These are phyloP conservation scores for Morpho deidamia DNA, from an alignment of 2,888 invertebrate species.

Conservation along the genomic window DNA sequence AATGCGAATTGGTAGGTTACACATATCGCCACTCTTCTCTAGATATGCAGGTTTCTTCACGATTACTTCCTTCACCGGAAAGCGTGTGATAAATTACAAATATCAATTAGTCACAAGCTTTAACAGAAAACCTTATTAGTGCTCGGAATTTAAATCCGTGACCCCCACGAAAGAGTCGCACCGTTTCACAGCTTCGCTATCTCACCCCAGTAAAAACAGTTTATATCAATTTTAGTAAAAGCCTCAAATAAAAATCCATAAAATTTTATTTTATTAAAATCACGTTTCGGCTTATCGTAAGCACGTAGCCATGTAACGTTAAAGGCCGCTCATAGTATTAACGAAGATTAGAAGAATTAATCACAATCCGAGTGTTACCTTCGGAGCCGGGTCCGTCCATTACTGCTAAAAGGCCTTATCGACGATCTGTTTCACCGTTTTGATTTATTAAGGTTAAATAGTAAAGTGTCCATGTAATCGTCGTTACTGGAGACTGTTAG, in stretches of 20 bases:
- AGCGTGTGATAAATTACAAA: too few relatives aligned
- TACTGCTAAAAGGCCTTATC: conserved; percentile 56
- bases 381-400: conserved; percentile 34
- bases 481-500: not conserved
- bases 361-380: conserved; percentile 19
- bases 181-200: too few relatives aligned
- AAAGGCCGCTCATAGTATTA: conserved; percentile 21
- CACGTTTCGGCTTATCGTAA: conserved; percentile 2
- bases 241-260: not conserved
- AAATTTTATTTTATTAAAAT: not conserved
- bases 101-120: too few relatives aligned
- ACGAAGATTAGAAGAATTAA: conserved; percentile 21
- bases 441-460: conserved; percentile 52
- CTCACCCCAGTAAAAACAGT: too few relatives aligned
- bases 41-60: too few relatives aligned
- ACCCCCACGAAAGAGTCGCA: too few relatives aligned
- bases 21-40: too few relatives aligned
- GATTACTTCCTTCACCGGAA: too few relatives aligned
- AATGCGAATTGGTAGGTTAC: too few relatives aligned
- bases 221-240: too few relatives aligned
- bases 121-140: too few relatives aligned
- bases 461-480: conserved; percentile 15
- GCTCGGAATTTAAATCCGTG: too few relatives aligned
- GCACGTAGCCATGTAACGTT: conserved; percentile 9
- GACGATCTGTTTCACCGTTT: conserved; percentile 45